phyloP scores from a whole-genome alignment of 2,797 vertebrate genomes.

The Masticophis lateralis region DNA sequence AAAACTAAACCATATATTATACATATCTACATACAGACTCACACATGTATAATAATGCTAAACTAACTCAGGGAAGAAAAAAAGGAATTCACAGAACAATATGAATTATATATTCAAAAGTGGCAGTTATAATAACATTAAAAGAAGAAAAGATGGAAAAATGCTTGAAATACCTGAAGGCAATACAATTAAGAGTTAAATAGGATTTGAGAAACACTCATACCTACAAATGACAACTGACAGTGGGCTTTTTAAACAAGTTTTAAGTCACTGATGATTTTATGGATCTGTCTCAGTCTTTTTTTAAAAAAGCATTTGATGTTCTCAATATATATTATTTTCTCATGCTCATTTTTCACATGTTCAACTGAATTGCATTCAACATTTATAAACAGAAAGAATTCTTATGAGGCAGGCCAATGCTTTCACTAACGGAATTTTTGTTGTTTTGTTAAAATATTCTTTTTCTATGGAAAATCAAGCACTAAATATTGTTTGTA shows the following conservation, averaged over 20 bases:
- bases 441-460: background rate
- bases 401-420: slow-evolving; percentile 26
- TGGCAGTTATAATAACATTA: background rate
- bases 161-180: background rate
- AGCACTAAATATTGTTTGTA: slow-evolving; percentile 4
- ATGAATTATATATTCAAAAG: background rate
- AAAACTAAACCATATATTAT: background rate
- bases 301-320: slow-evolving; percentile 7
- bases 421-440: background rate
- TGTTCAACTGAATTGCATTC: slow-evolving; percentile 27
- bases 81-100: background rate
- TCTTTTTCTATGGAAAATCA: background rate
- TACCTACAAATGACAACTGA: background rate
- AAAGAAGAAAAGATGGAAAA: background rate
- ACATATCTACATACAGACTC: background rate
- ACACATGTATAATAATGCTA: background rate
- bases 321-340: slow-evolving; percentile 21
- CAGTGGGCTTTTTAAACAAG: background rate
- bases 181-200: background rate
- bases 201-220: background rate
- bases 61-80: background rate
- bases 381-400: slow-evolving; percentile 13
- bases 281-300: background rate
- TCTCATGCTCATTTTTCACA: slow-evolving; percentile 28
- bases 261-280: slow-evolving; percentile 9